Percentiles rank a stretch among this genome's conserved stretches.
Evolutionary conservation across 2,888 invertebrate species (phyloP).

Genomic region (Blera fallax): DNA sequence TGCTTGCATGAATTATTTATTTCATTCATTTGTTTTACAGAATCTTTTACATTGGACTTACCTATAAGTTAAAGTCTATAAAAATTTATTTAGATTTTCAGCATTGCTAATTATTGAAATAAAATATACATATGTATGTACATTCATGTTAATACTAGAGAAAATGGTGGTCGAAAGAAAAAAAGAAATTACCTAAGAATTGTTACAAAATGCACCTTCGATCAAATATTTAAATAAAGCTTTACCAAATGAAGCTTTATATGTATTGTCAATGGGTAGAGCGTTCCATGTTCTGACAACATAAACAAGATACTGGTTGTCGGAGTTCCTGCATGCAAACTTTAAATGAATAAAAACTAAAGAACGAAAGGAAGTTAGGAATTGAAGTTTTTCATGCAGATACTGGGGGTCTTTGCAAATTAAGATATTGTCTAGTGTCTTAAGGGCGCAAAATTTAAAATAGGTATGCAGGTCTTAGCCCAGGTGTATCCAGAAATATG

Average conservation of each 20-base stretch:
- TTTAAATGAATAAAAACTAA: background rate
- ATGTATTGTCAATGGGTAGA: background rate
- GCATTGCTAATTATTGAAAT: too few species aligned
- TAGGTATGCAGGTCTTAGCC: background rate
- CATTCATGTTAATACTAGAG: too few species aligned
- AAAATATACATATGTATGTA: too few species aligned
- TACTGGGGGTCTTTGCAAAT: background rate
- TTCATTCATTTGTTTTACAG: background rate
- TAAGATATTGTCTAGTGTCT: background rate
- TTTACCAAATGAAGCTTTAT: too few species aligned
- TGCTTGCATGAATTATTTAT: too few species aligned
- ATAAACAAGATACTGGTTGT: background rate
- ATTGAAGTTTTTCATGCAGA: background rate
- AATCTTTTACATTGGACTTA: background rate
- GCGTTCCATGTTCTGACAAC: background rate
- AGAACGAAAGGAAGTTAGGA: background rate
- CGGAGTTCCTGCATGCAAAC: background rate
- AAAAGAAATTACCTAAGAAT: background rate
- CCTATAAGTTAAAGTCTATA: background rate
- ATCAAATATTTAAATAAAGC: background rate
- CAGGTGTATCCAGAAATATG: background rate
- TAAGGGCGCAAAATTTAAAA: background rate
- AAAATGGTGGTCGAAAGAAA: background rate
- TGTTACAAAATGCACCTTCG: background rate
- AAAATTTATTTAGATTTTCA: background rate